Conservation (phyloP, 2,888 invertebrate genomes). For the Rapana venosa region DNA sequence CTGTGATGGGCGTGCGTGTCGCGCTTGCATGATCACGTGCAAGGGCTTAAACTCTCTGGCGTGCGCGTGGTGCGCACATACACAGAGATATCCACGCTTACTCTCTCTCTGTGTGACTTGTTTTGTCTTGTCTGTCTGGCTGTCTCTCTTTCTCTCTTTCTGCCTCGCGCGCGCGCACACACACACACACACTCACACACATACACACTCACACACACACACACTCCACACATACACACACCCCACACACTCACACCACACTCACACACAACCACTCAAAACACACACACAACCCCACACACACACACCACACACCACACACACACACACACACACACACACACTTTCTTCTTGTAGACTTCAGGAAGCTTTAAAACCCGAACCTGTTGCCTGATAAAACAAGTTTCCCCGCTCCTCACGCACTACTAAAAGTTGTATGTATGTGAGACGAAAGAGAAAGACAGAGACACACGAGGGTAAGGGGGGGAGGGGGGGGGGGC, state of each 20-base stretch:
- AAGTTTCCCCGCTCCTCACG: no score
- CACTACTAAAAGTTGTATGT: neutral
- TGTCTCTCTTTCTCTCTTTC: no score
- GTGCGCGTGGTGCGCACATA: no score
- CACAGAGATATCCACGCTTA: no score
- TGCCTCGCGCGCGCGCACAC: neutral
- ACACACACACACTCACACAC: neutral
- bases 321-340: constrained; percentile 17
- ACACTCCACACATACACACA: constrained; percentile 2
- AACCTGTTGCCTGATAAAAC: no score
- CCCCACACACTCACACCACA: constrained; percentile 7
- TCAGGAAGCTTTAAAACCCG: no score
- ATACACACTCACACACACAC: neutral
- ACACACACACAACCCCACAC: constrained; percentile 19
- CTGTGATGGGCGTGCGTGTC: no score
- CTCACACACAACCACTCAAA: neutral
- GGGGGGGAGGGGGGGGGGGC: neutral
- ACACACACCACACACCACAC: neutral
- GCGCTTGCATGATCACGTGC: no score
- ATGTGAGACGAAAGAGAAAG: neutral
- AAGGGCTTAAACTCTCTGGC: no score
- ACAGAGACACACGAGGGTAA: neutral
- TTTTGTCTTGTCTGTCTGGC: no score
- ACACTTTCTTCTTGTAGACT: neutral
- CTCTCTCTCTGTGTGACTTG: no score